Conservation (phyloP, 2,113 vertebrate species). For the Sclerurus mexicanus region DNA sequence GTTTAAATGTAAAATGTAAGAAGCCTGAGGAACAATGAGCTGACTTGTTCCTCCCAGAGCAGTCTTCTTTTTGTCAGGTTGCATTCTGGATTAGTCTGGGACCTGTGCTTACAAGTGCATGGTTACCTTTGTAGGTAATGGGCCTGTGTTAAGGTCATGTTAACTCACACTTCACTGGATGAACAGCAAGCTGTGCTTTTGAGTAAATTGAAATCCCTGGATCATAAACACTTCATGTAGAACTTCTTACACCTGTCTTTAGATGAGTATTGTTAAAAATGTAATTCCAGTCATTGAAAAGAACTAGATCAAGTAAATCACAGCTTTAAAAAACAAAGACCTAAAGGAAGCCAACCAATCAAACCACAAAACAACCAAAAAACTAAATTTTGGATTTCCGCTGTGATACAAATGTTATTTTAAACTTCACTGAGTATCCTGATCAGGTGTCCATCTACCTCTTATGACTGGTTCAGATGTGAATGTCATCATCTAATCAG, state of each 20-base stretch:
- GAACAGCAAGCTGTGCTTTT: neutral
- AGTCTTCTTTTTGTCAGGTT: neutral
- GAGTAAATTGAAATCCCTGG: neutral
- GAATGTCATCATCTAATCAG: neutral
- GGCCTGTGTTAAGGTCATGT: neutral
- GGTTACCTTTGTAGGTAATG: neutral
- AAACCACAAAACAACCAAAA: neutral
- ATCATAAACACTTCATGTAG: neutral
- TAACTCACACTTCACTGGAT: neutral
- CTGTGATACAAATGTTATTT: neutral
- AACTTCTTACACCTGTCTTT: neutral
- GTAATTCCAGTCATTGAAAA: neutral
- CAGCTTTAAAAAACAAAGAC: neutral
- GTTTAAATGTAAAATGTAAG: neutral
- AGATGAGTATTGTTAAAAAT: neutral
- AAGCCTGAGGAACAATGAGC: neutral
- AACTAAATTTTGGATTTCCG: neutral
- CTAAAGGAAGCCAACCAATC: neutral
- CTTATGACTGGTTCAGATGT: neutral
- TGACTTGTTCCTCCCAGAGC: neutral
- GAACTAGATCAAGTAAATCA: neutral
- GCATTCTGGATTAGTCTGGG: neutral
- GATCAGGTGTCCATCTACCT: neutral
- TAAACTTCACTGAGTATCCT: neutral
- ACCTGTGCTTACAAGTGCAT: neutral